Percentiles rank a stretch among this genome's conserved stretches.
phyloP scores from a whole-genome alignment of 2,113 vertebrate genomes.

The Gymnogyps californianus region DNA sequence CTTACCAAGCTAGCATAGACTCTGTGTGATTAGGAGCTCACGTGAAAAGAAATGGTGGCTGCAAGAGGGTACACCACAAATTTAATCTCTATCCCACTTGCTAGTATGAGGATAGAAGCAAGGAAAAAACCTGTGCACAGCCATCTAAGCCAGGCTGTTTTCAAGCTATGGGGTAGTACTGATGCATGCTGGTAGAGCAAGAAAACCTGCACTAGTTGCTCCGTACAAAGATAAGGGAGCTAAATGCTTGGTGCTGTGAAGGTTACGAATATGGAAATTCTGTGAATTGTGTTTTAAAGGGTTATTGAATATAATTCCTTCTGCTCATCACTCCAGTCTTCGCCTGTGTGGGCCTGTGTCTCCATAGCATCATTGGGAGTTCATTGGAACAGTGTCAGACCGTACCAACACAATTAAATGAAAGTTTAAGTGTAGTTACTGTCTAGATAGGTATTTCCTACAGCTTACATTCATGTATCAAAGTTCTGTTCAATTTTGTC shows the following conservation, averaged over 20 bases:
- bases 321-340: background rate
- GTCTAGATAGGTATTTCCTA: background rate
- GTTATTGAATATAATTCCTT: background rate
- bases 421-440: background rate
- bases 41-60: background rate
- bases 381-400: background rate
- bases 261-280: background rate
- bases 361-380: background rate
- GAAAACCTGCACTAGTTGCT: background rate
- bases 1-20: background rate
- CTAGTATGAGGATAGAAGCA: background rate
- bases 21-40: background rate
- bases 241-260: background rate
- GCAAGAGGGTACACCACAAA: background rate
- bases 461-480: background rate
- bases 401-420: background rate
- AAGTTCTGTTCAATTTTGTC: background rate
- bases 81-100: background rate
- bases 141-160: background rate
- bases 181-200: background rate
- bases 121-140: background rate
- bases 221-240: background rate
- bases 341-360: fast-evolving
- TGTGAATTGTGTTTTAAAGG: background rate
- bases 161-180: too few species aligned